phyloP scores from a whole-genome alignment of 2,797 vertebrate species.

The Hypotaenidia okinawae region DNA sequence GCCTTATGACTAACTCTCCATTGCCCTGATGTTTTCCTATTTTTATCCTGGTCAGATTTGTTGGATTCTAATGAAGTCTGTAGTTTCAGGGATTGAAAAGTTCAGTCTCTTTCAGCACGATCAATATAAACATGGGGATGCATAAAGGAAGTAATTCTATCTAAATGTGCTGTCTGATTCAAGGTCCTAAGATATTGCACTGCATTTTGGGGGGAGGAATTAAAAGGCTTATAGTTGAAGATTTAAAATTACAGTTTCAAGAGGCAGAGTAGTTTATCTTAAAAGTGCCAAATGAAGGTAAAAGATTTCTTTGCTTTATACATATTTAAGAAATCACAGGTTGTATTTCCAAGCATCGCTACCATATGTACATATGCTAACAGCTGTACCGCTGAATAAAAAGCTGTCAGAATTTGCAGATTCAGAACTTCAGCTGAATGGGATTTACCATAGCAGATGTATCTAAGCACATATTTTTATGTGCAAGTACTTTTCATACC shows the following conservation, averaged over 20 bases:
- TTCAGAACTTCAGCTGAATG: constrained; percentile 64
- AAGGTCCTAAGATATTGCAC: not conserved
- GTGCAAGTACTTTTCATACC: constrained; percentile 8
- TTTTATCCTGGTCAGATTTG: not conserved
- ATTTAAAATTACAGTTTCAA: constrained; percentile 14
- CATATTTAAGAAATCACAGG: constrained; percentile 64
- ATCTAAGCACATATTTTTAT: constrained; percentile 37
- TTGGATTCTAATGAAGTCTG: not conserved
- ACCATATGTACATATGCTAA: constrained; percentile 41
- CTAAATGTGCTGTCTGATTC: not conserved
- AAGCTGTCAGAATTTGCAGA: constrained; percentile 58
- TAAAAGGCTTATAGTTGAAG: not conserved
- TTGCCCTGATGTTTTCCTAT: not conserved
- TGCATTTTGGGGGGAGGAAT: not conserved
- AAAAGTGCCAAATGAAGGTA: constrained; percentile 41
- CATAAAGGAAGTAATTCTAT: not conserved
- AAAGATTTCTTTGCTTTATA: constrained; percentile 56
- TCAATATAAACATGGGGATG: not conserved
- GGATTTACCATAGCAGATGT: constrained; percentile 52
- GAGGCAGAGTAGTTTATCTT: constrained; percentile 23
- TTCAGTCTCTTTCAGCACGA: not conserved
- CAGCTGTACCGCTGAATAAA: constrained; percentile 55
- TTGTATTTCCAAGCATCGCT: constrained; percentile 54
- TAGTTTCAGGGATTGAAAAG: not conserved
- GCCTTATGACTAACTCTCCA: not conserved